Evolutionary conservation across 2,797 vertebrate species (phyloP), one percentile per base, ranked within the genome.

Genomic region (Micrastur ruficollis): DNA sequence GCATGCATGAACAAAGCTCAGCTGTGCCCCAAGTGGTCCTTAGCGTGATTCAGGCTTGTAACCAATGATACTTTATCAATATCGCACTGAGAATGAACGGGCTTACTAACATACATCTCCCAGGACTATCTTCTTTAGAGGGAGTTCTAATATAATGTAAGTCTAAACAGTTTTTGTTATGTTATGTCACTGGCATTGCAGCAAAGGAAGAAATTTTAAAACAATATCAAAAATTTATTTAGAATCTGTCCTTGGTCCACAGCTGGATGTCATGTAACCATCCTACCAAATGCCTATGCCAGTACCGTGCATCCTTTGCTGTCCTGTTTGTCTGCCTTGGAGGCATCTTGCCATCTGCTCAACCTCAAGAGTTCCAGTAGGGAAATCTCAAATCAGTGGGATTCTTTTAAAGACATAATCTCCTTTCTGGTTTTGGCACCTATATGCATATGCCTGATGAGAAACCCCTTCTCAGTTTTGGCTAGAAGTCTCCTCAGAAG

Each of bases 281-380:
- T 7, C 18, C 38, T 3, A 47, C 22, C 12, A n/a, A 21, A 40
- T 8, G 7, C 12, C 16, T 26, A 6, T 6, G 14, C 6, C 31
- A 61, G 36, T 1, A 8, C 6, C 27, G 5, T 14, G 40, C 2
- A 4, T n/a, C 29, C n/a, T 49, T 56, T 1, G 1, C 81, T 10
- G 21, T 22, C 11, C 23, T 8, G 3, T 34, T 12, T 67, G 13
- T 12, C 21, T 23, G 0, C 10, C 7, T 20, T 32, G 14, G 1
- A 55, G 18, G 21, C 49, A 52, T 26, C 9, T n/a, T 63, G 61
- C 16, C 52, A 31, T 14, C 26, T n/a, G 4, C 12, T 12, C 3
- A 2, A 34, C 25, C 15, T 34, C 12, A 4, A 11, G 9, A 29
- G 12, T 13, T 75, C n/a, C 49, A 63, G 9, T 0, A 46, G 3